Percentiles rank a stretch among this genome's conserved stretches.
These are phyloP conservation scores for Sisyra terminalis DNA, from an alignment of 2,888 invertebrate genomes.

Conservation along the genomic window DNA sequence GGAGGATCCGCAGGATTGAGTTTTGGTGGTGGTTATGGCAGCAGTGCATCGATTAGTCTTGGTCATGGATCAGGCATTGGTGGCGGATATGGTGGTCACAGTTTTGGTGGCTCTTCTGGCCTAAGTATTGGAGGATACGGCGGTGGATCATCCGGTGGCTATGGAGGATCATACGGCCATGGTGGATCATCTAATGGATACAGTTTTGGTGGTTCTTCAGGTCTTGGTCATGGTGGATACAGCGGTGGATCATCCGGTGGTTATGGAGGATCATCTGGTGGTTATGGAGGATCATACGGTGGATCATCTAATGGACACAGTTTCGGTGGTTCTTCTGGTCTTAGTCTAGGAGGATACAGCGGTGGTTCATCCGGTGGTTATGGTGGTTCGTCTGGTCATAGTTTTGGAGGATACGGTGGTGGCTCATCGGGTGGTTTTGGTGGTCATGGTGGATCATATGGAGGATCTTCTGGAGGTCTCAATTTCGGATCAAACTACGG, in stretches of 20 bases:
- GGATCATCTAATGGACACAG: constrained; percentile 19
- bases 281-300: constrained; percentile 20
- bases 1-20: constrained; percentile 19
- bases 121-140: constrained; percentile 15
- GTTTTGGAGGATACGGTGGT: constrained; percentile 11
- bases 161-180: not conserved
- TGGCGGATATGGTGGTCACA: constrained; percentile 26
- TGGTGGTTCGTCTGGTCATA: constrained; percentile 12
- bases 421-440: constrained; percentile 10
- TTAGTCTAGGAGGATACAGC: constrained; percentile 15
- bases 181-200: constrained; percentile 14
- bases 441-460: constrained; percentile 5
- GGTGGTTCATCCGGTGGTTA: not conserved
- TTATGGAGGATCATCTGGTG: not conserved
- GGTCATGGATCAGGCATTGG: constrained; percentile 16
- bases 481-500: not conserved
- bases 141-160: not conserved
- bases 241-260: constrained; percentile 9
- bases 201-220: constrained; percentile 28
- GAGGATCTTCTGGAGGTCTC: constrained; percentile 2
- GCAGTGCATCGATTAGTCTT: constrained; percentile 20
- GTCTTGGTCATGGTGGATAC: constrained; percentile 15
- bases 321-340: constrained; percentile 25
- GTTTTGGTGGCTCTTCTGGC: constrained; percentile 27
- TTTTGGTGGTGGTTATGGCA: constrained; percentile 17